phyloP scores from a whole-genome alignment of 2,113 vertebrate genomes.

The Amazona vittata region DNA sequence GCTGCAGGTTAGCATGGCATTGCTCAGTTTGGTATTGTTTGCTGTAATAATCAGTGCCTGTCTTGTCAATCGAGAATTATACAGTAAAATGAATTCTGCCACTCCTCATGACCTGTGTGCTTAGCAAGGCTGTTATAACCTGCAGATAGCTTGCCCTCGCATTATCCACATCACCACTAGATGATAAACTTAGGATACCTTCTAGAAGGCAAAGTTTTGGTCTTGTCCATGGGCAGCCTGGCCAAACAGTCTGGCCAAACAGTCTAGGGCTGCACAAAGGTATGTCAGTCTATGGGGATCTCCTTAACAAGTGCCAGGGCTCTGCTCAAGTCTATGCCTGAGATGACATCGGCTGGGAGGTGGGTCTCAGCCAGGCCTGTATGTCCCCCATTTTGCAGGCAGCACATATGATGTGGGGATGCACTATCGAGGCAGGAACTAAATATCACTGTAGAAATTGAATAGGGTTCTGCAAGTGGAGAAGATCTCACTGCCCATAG shows the following conservation, averaged over 20 bases:
- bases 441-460: neutral
- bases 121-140: neutral
- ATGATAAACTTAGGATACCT: neutral
- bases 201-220: neutral
- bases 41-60: neutral
- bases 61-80: neutral
- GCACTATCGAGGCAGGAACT: neutral
- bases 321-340: neutral
- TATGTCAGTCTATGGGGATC: neutral
- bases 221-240: neutral
- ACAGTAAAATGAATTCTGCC: neutral
- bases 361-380: neutral
- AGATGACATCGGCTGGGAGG: neutral
- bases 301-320: neutral
- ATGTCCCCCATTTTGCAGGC: rapidly evolving
- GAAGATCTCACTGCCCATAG: neutral
- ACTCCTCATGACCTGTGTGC: neutral
- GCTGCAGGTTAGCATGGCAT: neutral
- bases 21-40: neutral
- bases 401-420: neutral
- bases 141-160: neutral
- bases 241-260: no score
- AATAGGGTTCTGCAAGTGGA: neutral
- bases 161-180: neutral
- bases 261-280: neutral